These are phyloP conservation scores for Endomychus coccineus DNA, from an alignment of 2,888 invertebrate species.

Conservation along the genomic window DNA sequence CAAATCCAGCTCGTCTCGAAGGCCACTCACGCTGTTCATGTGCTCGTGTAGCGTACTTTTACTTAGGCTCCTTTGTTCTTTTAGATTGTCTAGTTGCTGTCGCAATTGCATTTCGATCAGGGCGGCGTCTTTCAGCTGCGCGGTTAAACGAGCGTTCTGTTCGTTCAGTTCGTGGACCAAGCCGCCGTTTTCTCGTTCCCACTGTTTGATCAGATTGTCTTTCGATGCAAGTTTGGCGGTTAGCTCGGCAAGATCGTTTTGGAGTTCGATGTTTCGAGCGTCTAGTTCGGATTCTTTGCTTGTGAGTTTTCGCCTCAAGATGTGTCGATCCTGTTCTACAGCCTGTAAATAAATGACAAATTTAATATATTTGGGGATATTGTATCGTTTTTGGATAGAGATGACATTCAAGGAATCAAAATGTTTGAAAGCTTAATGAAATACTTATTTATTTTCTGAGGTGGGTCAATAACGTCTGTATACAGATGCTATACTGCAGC, in stretches of 20 bases:
- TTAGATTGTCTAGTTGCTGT: constrained; percentile 70
- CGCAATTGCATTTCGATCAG: constrained; percentile 72
- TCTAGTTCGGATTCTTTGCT: constrained; percentile 85
- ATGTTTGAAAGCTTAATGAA: too few relatives aligned
- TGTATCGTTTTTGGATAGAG: too few relatives aligned
- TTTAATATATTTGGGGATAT: too few relatives aligned
- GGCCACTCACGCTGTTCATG: constrained; percentile 78
- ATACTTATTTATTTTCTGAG: too few relatives aligned
- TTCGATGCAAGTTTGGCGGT: constrained; percentile 65
- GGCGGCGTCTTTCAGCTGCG: constrained; percentile 78
- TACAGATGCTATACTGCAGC: too few relatives aligned
- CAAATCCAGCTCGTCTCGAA: constrained; percentile 80
- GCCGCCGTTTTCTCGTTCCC: constrained; percentile 72
- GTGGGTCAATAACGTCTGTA: too few relatives aligned
- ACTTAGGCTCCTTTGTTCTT: constrained; percentile 79
- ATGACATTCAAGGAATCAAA: too few relatives aligned
- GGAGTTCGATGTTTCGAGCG: constrained; percentile 75
- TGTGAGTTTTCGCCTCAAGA: constrained; percentile 75
- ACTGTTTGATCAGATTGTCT: constrained; percentile 53
- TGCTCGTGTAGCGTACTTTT: constrained; percentile 60
- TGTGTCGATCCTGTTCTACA: constrained; percentile 89
- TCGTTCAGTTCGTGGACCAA: constrained; percentile 77
- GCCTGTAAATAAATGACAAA: constrained; percentile 60
- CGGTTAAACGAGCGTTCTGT: constrained; percentile 75
- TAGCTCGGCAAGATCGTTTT: constrained; percentile 78